Percentiles rank a stretch among this genome's conserved stretches.
Conservation (phyloP, 1,140 invertebrate genomes). For the Chlorops oryzae region DNA sequence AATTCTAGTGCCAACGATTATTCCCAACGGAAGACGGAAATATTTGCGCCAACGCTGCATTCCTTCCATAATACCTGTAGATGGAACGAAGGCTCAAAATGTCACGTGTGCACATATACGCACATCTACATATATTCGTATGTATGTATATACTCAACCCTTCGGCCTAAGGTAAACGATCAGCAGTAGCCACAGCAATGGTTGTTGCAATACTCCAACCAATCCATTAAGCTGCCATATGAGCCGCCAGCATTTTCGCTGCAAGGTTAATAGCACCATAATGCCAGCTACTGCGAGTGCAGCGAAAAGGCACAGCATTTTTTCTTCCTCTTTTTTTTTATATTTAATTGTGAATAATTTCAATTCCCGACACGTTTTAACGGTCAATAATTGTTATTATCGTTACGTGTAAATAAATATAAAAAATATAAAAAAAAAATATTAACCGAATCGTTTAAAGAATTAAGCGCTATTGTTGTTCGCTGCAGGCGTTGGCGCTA, state of each 20-base stretch:
- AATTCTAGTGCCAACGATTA: constrained; percentile 31
- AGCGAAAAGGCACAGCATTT: too few species aligned
- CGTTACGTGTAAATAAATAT: too few species aligned
- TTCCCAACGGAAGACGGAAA: constrained; percentile 30
- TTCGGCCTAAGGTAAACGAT: constrained; percentile 38
- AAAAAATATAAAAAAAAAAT: too few species aligned
- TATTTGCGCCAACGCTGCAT: constrained; percentile 27
- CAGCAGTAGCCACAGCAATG: constrained; percentile 35
- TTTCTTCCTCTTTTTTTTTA: too few species aligned
- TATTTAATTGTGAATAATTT: too few species aligned
- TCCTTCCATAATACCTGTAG: constrained; percentile 29
- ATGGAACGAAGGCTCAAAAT: neutral
- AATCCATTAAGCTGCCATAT: constrained; percentile 43
- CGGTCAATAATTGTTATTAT: too few species aligned
- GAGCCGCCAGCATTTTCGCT: constrained; percentile 41
- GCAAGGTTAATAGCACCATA: too few species aligned
- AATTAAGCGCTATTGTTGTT: too few species aligned
- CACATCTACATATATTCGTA: neutral
- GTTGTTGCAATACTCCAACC: constrained; percentile 38
- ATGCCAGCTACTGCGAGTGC: too few species aligned
- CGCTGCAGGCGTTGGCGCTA: too few species aligned
- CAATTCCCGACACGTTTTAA: too few species aligned
- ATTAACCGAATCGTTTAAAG: too few species aligned
- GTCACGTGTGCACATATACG: neutral
- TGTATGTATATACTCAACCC: constrained; percentile 25